These are phyloP conservation scores for Scaptomyza polygonia DNA, from an alignment of 2,888 invertebrate genomes.

Conservation along the genomic window DNA sequence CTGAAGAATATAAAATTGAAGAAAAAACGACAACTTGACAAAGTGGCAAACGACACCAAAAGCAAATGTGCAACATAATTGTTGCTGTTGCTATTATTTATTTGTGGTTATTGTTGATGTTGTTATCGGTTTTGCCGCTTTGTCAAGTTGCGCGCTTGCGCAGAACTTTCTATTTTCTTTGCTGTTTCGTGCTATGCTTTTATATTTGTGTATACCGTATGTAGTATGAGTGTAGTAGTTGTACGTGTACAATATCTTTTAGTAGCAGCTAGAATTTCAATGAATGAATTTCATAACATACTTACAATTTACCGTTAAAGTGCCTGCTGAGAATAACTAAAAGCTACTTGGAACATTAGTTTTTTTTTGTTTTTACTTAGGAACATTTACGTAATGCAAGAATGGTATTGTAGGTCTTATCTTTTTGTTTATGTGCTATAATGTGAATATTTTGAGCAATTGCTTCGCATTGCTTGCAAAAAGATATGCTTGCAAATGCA, in stretches of 20 bases:
- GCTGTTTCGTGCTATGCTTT: slow-evolving; percentile 64
- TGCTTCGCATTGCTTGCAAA: slow-evolving; percentile 31
- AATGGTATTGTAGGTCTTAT: slow-evolving; percentile 47
- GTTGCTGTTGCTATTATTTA: slow-evolving; percentile 17
- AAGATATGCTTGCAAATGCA: slow-evolving; percentile 26
- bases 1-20: slow-evolving; percentile 18
- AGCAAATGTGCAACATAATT: slow-evolving; percentile 32
- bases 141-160: slow-evolving; percentile 39
- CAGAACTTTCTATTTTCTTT: slow-evolving; percentile 83
- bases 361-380: slow-evolving; percentile 1
- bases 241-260: slow-evolving; percentile 7
- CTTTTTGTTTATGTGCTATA: slow-evolving; percentile 64
- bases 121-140: slow-evolving; percentile 33
- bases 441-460: slow-evolving; percentile 46
- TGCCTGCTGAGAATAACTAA: slow-evolving; percentile 33
- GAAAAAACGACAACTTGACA: slow-evolving; percentile 13
- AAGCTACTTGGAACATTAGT: background rate
- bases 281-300: slow-evolving; percentile 47
- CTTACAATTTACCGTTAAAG: slow-evolving; percentile 27
- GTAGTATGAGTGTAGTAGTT: no score
- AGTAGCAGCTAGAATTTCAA: slow-evolving; percentile 66
- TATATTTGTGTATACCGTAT: slow-evolving; percentile 10
- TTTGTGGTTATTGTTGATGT: slow-evolving; percentile 16
- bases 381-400: slow-evolving; percentile 44
- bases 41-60: slow-evolving; percentile 16